Base-by-base conservation (phyloP, 2,113 vertebrate genomes). In the Setophaga petechia region DNA sequence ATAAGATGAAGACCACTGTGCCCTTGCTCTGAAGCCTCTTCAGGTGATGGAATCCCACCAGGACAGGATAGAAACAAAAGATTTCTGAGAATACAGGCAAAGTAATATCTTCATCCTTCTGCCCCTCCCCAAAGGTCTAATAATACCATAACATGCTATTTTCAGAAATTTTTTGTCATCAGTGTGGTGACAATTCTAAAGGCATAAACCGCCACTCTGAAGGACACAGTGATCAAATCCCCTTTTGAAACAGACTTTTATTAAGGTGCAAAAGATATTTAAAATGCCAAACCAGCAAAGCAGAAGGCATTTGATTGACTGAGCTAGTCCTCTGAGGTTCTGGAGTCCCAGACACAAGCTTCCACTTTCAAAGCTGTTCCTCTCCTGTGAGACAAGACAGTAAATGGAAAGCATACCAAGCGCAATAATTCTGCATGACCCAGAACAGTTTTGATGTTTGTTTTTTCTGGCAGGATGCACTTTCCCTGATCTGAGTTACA, bases 361-460 rank as follows among this genome's bases (percentile, higher is more conserved):
- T 89, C 39, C 76, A 58, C 71, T 89, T 89, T 85, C 49, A 87
- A 85, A 91, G 87, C 82, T 77, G 47, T 12, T 87, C 58, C 46
- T 55, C 14, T 90, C 59, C 55, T 71, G 25, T 63, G 71, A 87
- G 61, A 88, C 0, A 0, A 85, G 67, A 65, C 71, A 91, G 47
- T 46, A 96, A 90, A 91, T 44, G 49, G 76, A 73, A 90, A n/a
- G 61, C 82, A 76, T 7, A 67, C 10, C 41, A 89, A 71, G 63
- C 0, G 0, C 30, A 52, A 43, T 79, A 94, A 95, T 90, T 90
- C 71, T 23, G 43, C 84, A 35, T 55, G 78, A 87, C 78, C 89
- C 84, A 93, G 78, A 76, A 80, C 62, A 85, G 81, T 80, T 94
- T 12, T 87, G 71, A 94, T 94, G 76, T 80, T 95, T 93, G 90